phyloP scores from a whole-genome alignment of 2,113 vertebrate species.

The Tor tambroides region DNA sequence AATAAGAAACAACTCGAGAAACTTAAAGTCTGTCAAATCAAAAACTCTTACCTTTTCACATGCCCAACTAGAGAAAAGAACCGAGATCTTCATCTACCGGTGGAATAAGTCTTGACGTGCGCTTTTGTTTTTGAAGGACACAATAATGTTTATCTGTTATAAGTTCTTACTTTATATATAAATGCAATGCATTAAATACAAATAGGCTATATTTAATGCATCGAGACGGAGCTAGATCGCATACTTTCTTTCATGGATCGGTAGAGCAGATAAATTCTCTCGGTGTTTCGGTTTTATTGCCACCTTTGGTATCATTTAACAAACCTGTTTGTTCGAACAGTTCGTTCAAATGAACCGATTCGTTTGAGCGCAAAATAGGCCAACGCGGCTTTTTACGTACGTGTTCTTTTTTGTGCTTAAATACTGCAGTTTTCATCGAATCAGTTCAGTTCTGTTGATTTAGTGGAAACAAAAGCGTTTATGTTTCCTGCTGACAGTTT shows the following conservation, averaged over 20 bases:
- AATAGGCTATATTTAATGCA: neutral
- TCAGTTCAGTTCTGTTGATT: neutral
- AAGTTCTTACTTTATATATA: neutral
- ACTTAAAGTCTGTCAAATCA: too few species aligned
- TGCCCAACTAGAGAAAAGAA: neutral
- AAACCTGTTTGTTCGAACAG: neutral
- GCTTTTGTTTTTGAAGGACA: too few species aligned
- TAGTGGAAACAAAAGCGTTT: neutral
- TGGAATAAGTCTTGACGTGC: neutral
- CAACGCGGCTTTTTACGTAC: too few species aligned
- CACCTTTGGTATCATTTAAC: too few species aligned
- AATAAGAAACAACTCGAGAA: too few species aligned
- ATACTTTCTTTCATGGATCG: too few species aligned
- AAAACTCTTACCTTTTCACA: neutral
- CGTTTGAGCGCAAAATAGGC: neutral
- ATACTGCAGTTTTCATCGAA: neutral
- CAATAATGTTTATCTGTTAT: too few species aligned
- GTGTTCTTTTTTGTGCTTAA: neutral
- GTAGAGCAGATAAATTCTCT: neutral
- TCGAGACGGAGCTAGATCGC: neutral
- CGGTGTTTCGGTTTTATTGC: neutral
- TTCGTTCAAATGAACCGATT: constrained; percentile 9
- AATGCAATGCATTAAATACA: neutral
- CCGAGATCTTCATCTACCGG: neutral
- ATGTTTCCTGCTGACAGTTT: too few species aligned